Base-by-base conservation (phyloP, 2,113 vertebrate genomes). In the Proterorhinus semilunaris region DNA sequence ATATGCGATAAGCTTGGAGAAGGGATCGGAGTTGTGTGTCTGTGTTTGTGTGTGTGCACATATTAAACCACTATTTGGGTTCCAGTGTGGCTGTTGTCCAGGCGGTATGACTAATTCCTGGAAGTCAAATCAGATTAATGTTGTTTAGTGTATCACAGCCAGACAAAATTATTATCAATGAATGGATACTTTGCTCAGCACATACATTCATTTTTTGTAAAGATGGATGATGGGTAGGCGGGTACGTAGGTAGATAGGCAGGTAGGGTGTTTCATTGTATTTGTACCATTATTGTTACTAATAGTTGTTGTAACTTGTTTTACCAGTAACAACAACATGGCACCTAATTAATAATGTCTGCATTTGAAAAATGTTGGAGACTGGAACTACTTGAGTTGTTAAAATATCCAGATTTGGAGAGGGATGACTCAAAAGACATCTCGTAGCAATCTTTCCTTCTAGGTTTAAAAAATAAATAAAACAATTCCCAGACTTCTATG, bases 91-190 rank as follows among this genome's bases (percentile, higher is more conserved):
- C 68, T 63, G 67, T 62, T 67, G 52, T 68, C 50, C 63, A 46
- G 71, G 53, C 16, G 50, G 16, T 76, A 80, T 77, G 71, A 83
- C 78, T 82, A 86, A 85, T 80, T 77, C 54, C 43, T 72, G 74
- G 43, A 59, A 74, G 65, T 76, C 82, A 55, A 52, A 27, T 71
- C 46, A 47, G 5, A 69, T 86, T 79, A 78, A 0, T 8, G n/a
- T 63, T 0, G 1, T 58, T 75, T 64, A 53, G 69, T 8, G 7
- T 75, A 10, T 71, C 71, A 50, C 68, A 73, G 58, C 16, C 46
- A 61, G 55, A 69, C 49, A 15, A 52, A 12, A 50, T 43, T 36
- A 36, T 36, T 2, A 27, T 47, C 50, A 50, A 42, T 61, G 21
- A 59, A 9, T 46, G 43, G 17, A 48, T 0, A 43, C 36, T 43